Evolutionary conservation across 2,113 vertebrate genomes (phyloP).

Genomic region (Pandion haliaetus): DNA sequence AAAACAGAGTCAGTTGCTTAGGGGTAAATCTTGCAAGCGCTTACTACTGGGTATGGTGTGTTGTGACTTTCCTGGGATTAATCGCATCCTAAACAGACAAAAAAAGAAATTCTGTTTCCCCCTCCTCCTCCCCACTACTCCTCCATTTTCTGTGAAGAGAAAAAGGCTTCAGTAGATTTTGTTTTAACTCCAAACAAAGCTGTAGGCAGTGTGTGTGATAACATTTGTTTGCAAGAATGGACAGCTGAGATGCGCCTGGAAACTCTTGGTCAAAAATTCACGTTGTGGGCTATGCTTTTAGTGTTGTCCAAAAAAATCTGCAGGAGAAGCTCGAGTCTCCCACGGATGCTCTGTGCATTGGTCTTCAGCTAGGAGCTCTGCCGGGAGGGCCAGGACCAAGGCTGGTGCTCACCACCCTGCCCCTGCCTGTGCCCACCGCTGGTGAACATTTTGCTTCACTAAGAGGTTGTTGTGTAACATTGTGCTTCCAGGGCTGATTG

Average conservation of each 20-base stretch:
- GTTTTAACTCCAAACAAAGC: background rate
- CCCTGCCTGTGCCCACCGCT: background rate
- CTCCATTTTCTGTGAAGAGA: background rate
- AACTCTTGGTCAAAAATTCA: background rate
- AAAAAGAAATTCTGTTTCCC: background rate
- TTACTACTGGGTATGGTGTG: background rate
- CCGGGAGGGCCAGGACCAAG: accelerated
- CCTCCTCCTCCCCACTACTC: background rate
- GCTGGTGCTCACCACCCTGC: background rate
- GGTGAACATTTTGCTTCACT: background rate
- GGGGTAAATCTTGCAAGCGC: background rate
- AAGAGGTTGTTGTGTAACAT: background rate
- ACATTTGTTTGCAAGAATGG: background rate
- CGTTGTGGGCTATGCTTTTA: background rate
- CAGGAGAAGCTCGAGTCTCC: background rate
- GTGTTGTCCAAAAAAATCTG: background rate
- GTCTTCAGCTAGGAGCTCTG: background rate
- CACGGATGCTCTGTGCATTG: background rate
- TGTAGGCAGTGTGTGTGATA: background rate
- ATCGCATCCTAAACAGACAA: background rate
- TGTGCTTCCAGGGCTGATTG: background rate
- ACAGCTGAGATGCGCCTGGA: background rate
- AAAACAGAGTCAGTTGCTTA: background rate
- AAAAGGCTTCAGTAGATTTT: background rate
- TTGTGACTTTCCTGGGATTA: background rate